These are phyloP conservation scores for Agonopterix subpropinquella DNA, from an alignment of 2,888 invertebrate species.

Conservation along the genomic window DNA sequence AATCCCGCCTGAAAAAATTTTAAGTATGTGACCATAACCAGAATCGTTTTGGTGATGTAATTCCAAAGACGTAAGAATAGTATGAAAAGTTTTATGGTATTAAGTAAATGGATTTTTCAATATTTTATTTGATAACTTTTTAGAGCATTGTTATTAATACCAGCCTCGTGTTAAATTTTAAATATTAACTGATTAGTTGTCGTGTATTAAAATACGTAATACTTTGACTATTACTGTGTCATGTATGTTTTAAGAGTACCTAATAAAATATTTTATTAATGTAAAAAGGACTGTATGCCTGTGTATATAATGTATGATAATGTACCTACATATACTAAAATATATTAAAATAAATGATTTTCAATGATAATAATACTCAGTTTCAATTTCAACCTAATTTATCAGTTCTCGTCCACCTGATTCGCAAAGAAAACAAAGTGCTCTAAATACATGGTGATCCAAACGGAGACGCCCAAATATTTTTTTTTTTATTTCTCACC, in stretches of 20 bases:
- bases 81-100: conserved; percentile 55
- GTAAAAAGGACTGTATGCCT: conserved; percentile 22
- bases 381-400: conserved; percentile 6
- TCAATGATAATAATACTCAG: conserved; percentile 22
- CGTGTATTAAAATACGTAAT: conserved; percentile 25
- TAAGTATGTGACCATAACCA: conserved; percentile 65
- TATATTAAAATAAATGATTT: conserved; percentile 55
- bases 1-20: conserved; percentile 67
- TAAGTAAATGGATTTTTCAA: conserved; percentile 35
- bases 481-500: no score
- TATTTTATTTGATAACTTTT: conserved; percentile 10
- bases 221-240: conserved; percentile 40
- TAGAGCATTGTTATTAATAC: conserved; percentile 11
- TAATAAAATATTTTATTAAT: conserved; percentile 23
- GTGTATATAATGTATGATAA: conserved; percentile 64
- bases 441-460: no score
- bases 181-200: conserved; percentile 11
- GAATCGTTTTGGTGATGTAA: conserved; percentile 72
- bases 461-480: no score
- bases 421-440: no score
- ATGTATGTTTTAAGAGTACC: conserved; percentile 28
- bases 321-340: conserved; percentile 55
- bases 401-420: neutral
- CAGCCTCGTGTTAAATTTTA: conserved; percentile 11
- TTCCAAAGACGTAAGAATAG: conserved; percentile 74